Evolutionary conservation across 2,888 invertebrate genomes (phyloP), one percentile per base, ranked within the genome.

Genomic region (Cheilosia vulpina): DNA sequence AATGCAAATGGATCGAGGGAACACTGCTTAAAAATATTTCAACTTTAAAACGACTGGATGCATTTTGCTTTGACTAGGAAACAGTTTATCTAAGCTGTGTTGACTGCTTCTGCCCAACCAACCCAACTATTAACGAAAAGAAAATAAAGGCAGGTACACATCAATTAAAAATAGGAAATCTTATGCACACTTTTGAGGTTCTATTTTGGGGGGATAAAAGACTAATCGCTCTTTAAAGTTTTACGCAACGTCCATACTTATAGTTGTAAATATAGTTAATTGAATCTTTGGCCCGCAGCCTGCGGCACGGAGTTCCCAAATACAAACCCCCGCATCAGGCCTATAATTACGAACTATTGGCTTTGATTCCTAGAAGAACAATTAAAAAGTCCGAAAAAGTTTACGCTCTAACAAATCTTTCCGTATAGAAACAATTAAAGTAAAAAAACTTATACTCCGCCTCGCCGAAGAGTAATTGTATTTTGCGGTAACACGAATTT

Each of bases 401-500:
- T 55, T 58, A 50, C 17, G 38, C 47, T 58, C 65, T 21, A 17
- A 47, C 62, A 65, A 47, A 34, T 63, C 24, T 17, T 57, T 47
- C 55, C 63, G 24, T 47, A 15, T 47, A 15, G 31, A 50, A 57
- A 50, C 41, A 38, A 50, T 43, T 65, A 65, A 75, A 62, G 47
- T 53, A 63, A 55, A 63, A 55, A 47, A 45, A 45, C n/a, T n/a
- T 34, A 34, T n/a, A 11, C 34, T 38, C 3, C 4, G 2, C 38
- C 27, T 13, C 0, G 38, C 13, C 13, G 27, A 34, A 19, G 50
- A 65, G 75, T 58, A 75, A 75, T 66, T 66, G 50, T 58, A 57
- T 27, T 24, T 58, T 75, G 65, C 65, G 65, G 65, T 34, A 65
- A 55, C 53, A 45, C n/a, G 13, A 43, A 50, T 66, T 75, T 75